Evolutionary conservation across 2,888 invertebrate genomes (phyloP).

Genomic region (Cephalotes varians): DNA sequence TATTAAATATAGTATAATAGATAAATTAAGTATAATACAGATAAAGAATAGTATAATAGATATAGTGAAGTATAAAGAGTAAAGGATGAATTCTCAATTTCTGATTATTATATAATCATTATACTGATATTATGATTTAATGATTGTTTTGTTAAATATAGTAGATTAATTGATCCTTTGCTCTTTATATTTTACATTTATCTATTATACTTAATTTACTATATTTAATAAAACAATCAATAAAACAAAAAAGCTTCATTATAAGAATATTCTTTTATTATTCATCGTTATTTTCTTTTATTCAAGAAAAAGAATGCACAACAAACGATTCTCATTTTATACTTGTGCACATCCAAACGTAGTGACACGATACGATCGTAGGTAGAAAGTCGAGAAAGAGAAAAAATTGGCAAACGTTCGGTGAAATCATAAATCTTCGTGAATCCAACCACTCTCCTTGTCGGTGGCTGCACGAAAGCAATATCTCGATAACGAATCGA

Average conservation of each 20-base stretch:
- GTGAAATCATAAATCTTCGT: constrained; percentile 73
- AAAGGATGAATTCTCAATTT: no score
- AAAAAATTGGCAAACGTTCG: constrained; percentile 66
- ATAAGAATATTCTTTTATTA: constrained; percentile 1
- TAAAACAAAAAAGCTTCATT: neutral
- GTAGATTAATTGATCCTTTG: neutral
- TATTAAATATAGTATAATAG: no score
- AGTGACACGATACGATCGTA: constrained; percentile 47
- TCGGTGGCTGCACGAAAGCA: constrained; percentile 52
- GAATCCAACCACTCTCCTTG: constrained; percentile 31
- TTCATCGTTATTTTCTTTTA: neutral
- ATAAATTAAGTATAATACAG: no score
- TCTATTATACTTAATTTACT: neutral
- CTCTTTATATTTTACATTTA: neutral
- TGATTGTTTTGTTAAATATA: neutral
- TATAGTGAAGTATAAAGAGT: no score
- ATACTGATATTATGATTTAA: no score
- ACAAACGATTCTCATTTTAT: constrained; percentile 36
- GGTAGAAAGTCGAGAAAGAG: constrained; percentile 29
- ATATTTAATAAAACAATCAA: neutral
- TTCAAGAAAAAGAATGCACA: constrained; percentile 1
- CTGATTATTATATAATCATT: no score
- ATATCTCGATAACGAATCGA: constrained; percentile 70
- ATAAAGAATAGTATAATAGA: no score
- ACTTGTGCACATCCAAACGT: constrained; percentile 21